These are phyloP conservation scores for Acanthosoma haemorrhoidale DNA, from an alignment of 2,888 invertebrate species.

Conservation along the genomic window DNA sequence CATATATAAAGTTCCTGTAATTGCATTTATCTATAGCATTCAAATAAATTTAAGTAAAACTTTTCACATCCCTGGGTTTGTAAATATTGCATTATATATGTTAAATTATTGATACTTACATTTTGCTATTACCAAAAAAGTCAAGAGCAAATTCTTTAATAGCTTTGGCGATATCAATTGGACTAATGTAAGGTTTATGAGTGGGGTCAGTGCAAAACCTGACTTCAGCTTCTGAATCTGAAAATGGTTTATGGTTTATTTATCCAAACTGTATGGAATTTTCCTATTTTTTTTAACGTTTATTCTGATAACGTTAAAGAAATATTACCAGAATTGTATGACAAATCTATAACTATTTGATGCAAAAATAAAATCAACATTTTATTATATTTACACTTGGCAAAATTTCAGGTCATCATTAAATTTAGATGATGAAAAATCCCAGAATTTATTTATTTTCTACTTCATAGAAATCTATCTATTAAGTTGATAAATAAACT, in stretches of 20 bases:
- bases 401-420: background rate
- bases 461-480: no score
- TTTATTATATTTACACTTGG: background rate
- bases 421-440: background rate
- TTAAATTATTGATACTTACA: background rate
- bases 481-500: no score
- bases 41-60: no score
- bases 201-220: background rate
- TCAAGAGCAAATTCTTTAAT: conserved; percentile 9
- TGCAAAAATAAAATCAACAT: background rate
- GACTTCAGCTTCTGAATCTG: background rate
- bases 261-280: background rate
- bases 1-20: no score
- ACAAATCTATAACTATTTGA: background rate
- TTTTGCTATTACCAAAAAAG: background rate
- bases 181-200: background rate
- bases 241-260: background rate
- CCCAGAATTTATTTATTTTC: background rate
- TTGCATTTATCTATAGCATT: no score
- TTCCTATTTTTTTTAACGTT: background rate
- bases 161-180: conserved; percentile 11
- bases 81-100: no score
- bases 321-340: background rate
- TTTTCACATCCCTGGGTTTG: no score
- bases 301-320: background rate